Evolutionary conservation across 2,797 vertebrate genomes (phyloP).

Genomic region (Cossypha heuglini): DNA sequence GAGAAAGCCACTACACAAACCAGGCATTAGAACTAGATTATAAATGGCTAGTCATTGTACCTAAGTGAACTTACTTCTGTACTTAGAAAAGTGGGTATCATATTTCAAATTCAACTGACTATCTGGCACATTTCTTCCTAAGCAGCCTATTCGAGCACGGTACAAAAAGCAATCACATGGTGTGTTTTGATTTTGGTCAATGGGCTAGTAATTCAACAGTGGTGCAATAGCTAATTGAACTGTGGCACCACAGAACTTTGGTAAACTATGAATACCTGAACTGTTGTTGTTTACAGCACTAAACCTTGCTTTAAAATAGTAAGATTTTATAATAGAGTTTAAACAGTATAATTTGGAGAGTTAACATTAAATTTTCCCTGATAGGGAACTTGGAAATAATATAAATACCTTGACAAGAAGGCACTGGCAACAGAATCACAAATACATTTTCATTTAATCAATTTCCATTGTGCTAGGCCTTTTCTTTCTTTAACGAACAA

Average conservation of each 20-base stretch:
- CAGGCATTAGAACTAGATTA: neutral
- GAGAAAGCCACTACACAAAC: neutral
- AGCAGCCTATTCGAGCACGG: neutral
- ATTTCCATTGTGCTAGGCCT: neutral
- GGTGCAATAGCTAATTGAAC: neutral
- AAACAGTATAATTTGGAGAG: neutral
- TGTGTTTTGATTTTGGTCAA: slow-evolving; percentile 22
- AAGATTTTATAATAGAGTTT: neutral
- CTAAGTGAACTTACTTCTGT: neutral
- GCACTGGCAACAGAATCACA: neutral
- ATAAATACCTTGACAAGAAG: neutral
- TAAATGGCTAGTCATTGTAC: slow-evolving; percentile 1
- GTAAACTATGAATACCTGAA: neutral
- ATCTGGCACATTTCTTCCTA: neutral
- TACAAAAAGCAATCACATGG: neutral
- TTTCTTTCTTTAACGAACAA: neutral
- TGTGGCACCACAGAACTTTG: neutral
- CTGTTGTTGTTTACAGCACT: neutral
- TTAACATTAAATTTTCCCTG: neutral
- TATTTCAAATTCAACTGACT: neutral
- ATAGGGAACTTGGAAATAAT: neutral
- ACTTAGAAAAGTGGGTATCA: neutral
- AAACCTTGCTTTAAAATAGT: neutral
- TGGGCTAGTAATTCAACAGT: neutral
- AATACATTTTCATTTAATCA: neutral